These are phyloP conservation scores for Drosophila pseudoobscura DNA, from an alignment of 1,140 invertebrate genomes.

Conservation along the genomic window DNA sequence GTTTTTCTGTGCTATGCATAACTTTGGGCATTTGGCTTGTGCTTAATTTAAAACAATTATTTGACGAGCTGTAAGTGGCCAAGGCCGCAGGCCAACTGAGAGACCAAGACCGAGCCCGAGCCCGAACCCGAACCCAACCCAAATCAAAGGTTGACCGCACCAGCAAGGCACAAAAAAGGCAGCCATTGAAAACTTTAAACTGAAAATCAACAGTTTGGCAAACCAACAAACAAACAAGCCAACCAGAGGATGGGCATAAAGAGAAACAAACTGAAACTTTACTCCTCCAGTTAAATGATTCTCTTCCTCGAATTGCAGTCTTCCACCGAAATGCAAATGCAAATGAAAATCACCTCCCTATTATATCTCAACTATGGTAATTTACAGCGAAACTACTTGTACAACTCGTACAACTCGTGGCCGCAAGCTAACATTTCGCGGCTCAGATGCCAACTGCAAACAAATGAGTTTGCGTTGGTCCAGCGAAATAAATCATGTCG, in stretches of 20 bases:
- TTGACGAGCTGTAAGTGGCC: conserved; percentile 62
- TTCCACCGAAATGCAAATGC: not conserved
- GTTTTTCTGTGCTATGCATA: conserved; percentile 62
- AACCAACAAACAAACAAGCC: no score
- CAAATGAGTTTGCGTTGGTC: conserved; percentile 64
- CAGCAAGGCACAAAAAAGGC: conserved; percentile 1
- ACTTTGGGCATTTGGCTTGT: conserved; percentile 72
- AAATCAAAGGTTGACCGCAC: conserved; percentile 33
- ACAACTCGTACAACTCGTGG: conserved; percentile 5
- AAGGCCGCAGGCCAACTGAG: conserved; percentile 38
- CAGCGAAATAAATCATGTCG: conserved; percentile 67
- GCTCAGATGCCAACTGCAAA: conserved; percentile 52
- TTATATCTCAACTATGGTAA: conserved; percentile 51
- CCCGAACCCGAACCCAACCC: conserved; percentile 19
- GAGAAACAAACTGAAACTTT: conserved; percentile 11
- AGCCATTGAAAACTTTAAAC: conserved; percentile 1
- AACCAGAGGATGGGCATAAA: not conserved
- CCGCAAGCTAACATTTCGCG: conserved; percentile 20
- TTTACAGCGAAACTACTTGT: conserved; percentile 11
- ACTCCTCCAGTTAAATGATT: not conserved
- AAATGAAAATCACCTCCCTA: conserved; percentile 55
- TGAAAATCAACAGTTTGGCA: not conserved
- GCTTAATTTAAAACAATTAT: conserved; percentile 81
- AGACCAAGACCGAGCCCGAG: not conserved
- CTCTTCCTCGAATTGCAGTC: conserved; percentile 43